Percentiles rank a stretch among this genome's conserved stretches.
Evolutionary conservation across 2,888 invertebrate species (phyloP).

Genomic region (Campopleginae sp.): DNA sequence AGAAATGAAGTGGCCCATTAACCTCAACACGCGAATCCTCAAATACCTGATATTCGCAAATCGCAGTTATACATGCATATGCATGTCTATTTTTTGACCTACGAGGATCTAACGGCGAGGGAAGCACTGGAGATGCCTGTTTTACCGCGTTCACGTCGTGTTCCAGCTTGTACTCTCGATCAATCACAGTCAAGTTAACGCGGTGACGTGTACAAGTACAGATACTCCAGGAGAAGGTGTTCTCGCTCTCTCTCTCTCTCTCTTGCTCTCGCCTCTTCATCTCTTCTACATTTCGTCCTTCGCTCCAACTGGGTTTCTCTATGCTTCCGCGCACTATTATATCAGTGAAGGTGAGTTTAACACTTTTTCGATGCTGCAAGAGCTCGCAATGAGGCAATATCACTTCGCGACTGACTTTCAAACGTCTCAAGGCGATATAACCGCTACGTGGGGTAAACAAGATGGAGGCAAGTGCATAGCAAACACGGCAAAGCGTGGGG

Average conservation of each 20-base stretch:
- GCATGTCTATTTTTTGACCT: slow-evolving; percentile 1
- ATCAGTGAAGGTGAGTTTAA: slow-evolving; percentile 20
- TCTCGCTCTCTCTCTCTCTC: slow-evolving; percentile 14
- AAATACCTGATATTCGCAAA: background rate
- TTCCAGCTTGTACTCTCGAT: slow-evolving; percentile 76
- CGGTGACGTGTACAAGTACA: slow-evolving; percentile 47
- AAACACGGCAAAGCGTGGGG: slow-evolving; percentile 25
- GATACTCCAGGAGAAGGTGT: slow-evolving; percentile 44
- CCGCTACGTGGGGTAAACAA: slow-evolving; percentile 22
- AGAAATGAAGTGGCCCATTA: slow-evolving; percentile 33
- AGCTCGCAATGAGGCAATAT: slow-evolving; percentile 42
- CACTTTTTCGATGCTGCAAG: slow-evolving; percentile 15
- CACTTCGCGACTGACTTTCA: slow-evolving; percentile 47
- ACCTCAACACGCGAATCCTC: background rate
- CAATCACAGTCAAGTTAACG: slow-evolving; percentile 80
- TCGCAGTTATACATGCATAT: background rate
- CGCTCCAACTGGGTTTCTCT: slow-evolving; percentile 21
- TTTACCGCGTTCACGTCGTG: slow-evolving; percentile 75
- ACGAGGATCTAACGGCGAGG: slow-evolving; percentile 52
- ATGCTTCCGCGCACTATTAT: slow-evolving; percentile 29
- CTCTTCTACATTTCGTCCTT: slow-evolving; percentile 2
- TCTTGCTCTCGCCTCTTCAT: background rate
- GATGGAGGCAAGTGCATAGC: slow-evolving; percentile 27
- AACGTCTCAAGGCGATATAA: slow-evolving; percentile 29
- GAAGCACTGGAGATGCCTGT: slow-evolving; percentile 62